Evolutionary conservation across 2,797 vertebrate genomes (phyloP), one percentile per base, ranked within the genome.

Genomic region (Acipenser ruthenus): DNA sequence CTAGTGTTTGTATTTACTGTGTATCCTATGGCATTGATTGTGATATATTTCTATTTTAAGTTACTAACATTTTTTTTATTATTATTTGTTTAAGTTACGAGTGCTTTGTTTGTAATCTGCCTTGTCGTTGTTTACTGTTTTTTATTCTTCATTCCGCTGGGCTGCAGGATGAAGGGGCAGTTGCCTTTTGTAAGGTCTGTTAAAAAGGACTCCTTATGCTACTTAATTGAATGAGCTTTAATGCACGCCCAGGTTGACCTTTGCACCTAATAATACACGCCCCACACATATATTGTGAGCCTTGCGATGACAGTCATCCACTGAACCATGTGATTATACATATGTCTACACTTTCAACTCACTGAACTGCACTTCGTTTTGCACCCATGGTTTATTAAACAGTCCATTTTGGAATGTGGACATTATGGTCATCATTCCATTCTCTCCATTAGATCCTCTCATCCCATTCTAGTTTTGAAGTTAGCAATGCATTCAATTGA

Each of bases 111-210:
- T 75, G 86, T 88, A 88, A 86, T 78, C 89, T 92, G 90, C 92
- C 80, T 68, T 92, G 81, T 80, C 86, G 87, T 93, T 91, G 90
- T 90, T 91, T 75, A 79, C 89, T 87, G 78, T 88, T 79, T 91
- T 37, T 87, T 91, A 77, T 83, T 84, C 77, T 79, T 83, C 86
- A 77, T 77, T 71, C 78, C 80, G 82, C 74, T 78, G 78, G 83
- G 81, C 88, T 93, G 87, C 94, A 97, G 95, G 95, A 97, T 89
- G 94, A 98, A 92, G 95, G 92, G 89, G 91, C 93, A 89, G 94
- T 95, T 90, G 94, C 94, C 90, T 97, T 90, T 91, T 98, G 93
- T 89, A 95, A 99, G 95, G 96, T 99, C 94, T 96, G 96, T 99
- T 82, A 79, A 74, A 51, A 50, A 61, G 58, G 59, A 50, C 65